Evolutionary conservation across 2,113 vertebrate species (phyloP).

Genomic region (Pluvialis apricaria): DNA sequence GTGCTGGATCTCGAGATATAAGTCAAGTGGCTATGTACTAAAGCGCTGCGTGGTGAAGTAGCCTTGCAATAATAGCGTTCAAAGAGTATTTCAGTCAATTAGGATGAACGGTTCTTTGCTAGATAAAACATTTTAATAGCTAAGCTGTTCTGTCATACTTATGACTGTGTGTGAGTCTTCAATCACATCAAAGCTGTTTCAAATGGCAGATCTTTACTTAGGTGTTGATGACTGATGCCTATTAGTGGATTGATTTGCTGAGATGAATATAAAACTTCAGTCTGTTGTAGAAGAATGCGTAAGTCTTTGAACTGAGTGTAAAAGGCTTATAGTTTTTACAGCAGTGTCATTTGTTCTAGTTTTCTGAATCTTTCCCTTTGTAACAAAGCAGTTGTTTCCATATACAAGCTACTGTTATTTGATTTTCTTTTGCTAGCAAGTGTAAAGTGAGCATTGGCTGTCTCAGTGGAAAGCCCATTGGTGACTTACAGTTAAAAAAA

Average conservation of each 20-base stretch:
- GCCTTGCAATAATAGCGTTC: slow-evolving; percentile 14
- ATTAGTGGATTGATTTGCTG: slow-evolving; percentile 51
- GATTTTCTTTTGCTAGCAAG: neutral
- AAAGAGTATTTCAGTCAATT: slow-evolving; percentile 44
- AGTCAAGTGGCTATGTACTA: neutral
- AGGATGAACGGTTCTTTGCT: slow-evolving; percentile 23
- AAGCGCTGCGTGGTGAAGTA: neutral
- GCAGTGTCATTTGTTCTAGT: slow-evolving; percentile 31
- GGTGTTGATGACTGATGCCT: slow-evolving; percentile 43
- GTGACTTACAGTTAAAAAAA: neutral
- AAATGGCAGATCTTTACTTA: slow-evolving; percentile 41
- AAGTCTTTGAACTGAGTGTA: slow-evolving; percentile 45
- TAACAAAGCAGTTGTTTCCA: neutral
- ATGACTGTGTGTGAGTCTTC: neutral
- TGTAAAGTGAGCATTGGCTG: neutral
- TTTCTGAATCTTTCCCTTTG: slow-evolving; percentile 29
- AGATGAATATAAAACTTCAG: slow-evolving; percentile 47
- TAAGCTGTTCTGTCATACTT: slow-evolving; percentile 35
- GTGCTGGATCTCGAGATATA: neutral
- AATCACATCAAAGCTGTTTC: slow-evolving; percentile 57
- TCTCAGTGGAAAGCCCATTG: neutral
- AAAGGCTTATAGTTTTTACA: slow-evolving; percentile 12
- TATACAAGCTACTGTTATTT: neutral
- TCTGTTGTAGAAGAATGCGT: slow-evolving; percentile 3
- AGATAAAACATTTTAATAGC: slow-evolving; percentile 48